A percentile compares a stretch with the other conserved stretches of the same genome.
Conservation (phyloP, 2,888 invertebrate genomes). For the Strigamia crassipes region DNA sequence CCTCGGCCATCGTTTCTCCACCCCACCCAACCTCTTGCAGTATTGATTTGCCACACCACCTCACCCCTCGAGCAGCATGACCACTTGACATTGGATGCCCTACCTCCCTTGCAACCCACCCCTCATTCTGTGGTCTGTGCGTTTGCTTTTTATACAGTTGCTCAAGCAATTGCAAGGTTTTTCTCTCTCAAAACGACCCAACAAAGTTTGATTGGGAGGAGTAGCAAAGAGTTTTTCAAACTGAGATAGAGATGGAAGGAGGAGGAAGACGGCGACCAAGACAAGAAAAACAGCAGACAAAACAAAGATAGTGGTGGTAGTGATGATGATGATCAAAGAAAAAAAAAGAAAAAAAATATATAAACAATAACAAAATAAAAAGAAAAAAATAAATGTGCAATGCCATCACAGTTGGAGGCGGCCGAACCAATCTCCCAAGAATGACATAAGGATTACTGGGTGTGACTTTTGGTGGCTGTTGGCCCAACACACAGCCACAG, state of each 20-base stretch:
- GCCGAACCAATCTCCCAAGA: constrained; percentile 21
- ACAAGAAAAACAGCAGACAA: constrained; percentile 8
- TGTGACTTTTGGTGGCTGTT: neutral
- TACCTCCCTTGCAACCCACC: constrained; percentile 2
- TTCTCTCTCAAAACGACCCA: constrained; percentile 22
- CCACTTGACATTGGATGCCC: constrained; percentile 27
- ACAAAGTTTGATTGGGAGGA: neutral
- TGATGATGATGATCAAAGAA: neutral
- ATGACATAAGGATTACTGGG: constrained; percentile 21
- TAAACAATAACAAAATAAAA: neutral
- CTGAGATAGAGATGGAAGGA: neutral
- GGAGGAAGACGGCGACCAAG: neutral
- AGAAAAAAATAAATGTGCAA: constrained; percentile 13
- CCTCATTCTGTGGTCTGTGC: constrained; percentile 3
- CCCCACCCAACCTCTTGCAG: constrained; percentile 15
- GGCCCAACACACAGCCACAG: neutral
- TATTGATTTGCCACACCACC: constrained; percentile 10
- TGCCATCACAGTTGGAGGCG: constrained; percentile 16
- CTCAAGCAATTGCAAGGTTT: constrained; percentile 33
- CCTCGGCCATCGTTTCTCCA: constrained; percentile 24
- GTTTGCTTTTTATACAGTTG: constrained; percentile 27
- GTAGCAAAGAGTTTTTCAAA: constrained; percentile 2
- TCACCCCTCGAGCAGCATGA: constrained; percentile 11
- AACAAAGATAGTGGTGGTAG: neutral
- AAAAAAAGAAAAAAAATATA: neutral